Evolutionary conservation across 2,113 vertebrate species (phyloP).

Genomic region (Rhabdomys dilectus): DNA sequence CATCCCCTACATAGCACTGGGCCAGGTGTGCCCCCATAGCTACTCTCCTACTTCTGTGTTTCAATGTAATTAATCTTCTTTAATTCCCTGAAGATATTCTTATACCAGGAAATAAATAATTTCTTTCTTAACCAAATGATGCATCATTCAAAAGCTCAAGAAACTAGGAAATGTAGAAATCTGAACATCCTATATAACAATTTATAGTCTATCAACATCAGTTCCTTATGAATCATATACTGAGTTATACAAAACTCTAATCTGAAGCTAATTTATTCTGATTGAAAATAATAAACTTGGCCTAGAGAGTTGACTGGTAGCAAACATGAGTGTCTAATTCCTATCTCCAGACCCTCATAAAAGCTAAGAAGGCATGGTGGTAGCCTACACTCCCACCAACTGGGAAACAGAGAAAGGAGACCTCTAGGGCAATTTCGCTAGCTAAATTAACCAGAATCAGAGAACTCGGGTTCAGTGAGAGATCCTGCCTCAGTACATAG

Average conservation of each 20-base stretch:
- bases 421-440: not conserved
- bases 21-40: too few relatives aligned
- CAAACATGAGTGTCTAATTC: not conserved
- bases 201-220: slow-evolving; percentile 7
- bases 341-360: not conserved
- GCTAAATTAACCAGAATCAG: not conserved
- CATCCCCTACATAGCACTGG: too few relatives aligned
- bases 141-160: not conserved
- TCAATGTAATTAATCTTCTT: not conserved
- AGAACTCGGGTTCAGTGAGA: not conserved
- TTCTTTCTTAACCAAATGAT: not conserved
- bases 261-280: slow-evolving; percentile 7
- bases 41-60: not conserved
- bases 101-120: not conserved
- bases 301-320: not conserved
- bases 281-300: slow-evolving; percentile 4
- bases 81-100: not conserved
- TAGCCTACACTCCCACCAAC: not conserved
- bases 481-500: not conserved
- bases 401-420: not conserved
- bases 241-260: not conserved
- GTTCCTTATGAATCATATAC: not conserved
- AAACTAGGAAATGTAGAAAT: not conserved
- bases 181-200: not conserved
- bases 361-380: not conserved